Percentiles rank a stretch among this genome's conserved stretches.
phyloP scores from a whole-genome alignment of 2,888 invertebrate species.

The Rotaria magnacalcarata region DNA sequence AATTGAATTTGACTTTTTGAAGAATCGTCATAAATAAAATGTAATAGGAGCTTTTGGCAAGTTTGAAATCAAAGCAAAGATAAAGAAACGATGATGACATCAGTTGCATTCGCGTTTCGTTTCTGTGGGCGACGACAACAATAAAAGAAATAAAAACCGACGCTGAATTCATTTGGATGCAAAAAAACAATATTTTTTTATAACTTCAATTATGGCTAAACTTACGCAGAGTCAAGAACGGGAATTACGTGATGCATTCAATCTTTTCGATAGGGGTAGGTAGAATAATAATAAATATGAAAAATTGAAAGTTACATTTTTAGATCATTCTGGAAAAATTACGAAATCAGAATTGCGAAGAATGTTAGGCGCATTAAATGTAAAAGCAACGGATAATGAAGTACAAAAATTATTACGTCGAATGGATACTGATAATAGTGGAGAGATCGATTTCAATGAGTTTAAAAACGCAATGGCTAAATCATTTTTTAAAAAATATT shows the following conservation, averaged over 20 bases:
- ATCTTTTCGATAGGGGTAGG: constrained; percentile 41
- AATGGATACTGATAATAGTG: constrained; percentile 19
- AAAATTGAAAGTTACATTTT: neutral
- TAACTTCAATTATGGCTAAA: neutral
- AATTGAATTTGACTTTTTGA: too few species aligned
- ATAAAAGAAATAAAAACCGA: neutral
- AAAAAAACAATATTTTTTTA: neutral
- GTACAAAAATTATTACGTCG: neutral
- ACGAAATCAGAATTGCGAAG: neutral
- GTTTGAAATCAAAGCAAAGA: neutral
- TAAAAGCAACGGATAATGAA: neutral
- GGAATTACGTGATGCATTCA: constrained; percentile 42
- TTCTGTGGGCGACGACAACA: neutral
- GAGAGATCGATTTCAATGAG: constrained; percentile 42
- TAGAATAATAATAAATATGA: neutral
- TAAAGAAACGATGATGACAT: neutral
- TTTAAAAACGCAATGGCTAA: constrained; percentile 38
- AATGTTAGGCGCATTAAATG: neutral
- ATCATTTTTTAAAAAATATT: constrained; percentile 39
- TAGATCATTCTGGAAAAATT: neutral
- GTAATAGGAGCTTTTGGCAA: too few species aligned
- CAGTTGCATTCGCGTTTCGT: too few species aligned
- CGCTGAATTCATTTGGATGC: neutral
- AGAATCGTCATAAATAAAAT: too few species aligned
- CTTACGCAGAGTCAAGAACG: neutral